Conservation (phyloP, 2,113 vertebrate genomes). For the Rhabdomys dilectus region DNA sequence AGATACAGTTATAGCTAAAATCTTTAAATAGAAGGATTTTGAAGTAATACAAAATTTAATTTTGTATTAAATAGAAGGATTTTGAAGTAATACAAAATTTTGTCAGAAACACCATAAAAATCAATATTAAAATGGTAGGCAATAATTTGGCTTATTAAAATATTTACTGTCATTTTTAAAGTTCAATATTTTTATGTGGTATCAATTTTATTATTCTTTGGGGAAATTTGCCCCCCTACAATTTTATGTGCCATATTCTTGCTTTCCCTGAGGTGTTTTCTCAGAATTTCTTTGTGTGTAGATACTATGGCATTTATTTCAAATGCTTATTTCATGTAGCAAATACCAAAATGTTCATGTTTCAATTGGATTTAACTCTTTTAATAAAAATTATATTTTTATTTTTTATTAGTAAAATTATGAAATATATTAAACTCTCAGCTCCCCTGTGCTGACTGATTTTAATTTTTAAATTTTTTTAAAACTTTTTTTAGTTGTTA, state of each 20-base stretch:
- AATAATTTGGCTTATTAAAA: neutral
- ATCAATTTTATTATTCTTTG: neutral
- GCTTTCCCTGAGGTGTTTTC: neutral
- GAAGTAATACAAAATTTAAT: neutral
- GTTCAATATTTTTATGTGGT: neutral
- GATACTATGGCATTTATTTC: neutral
- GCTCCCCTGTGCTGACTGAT: neutral
- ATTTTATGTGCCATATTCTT: neutral
- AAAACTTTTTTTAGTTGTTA: too few relatives aligned
- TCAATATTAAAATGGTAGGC: neutral
- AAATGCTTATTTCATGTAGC: neutral
- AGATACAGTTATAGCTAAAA: neutral
- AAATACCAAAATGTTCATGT: neutral
- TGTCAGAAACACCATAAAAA: neutral
- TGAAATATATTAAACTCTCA: neutral
- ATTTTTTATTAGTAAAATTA: neutral
- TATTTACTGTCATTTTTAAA: neutral
- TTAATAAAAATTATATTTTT: neutral
- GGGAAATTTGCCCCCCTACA: accelerated
- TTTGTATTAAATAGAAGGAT: neutral
- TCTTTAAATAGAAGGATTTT: neutral
- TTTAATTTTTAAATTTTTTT: neutral
- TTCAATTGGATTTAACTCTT: neutral
- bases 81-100: neutral
- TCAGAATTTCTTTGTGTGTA: neutral